Conservation (phyloP, 2,888 invertebrate genomes). For the Gymnosoma rotundatum region DNA sequence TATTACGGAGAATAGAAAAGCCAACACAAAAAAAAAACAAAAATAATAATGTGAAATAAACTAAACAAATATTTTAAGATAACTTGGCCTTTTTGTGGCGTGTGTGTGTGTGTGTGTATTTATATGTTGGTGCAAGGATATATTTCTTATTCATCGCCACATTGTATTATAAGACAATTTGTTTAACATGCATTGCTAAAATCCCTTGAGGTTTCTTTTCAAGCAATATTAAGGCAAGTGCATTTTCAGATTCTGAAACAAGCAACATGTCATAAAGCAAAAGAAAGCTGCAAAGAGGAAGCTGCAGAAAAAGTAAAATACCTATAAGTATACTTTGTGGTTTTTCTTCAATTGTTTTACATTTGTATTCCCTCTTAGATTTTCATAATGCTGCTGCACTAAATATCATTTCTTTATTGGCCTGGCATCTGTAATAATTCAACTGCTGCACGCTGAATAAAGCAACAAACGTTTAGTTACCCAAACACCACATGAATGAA, state of each 20-base stretch:
- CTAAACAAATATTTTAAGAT: slow-evolving; percentile 60
- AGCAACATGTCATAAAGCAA: neutral
- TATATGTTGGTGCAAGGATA: neutral
- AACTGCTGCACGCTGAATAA: slow-evolving; percentile 46
- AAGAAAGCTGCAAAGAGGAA: no score
- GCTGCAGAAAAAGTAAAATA: no score
- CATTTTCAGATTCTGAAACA: neutral
- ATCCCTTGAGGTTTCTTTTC: slow-evolving; percentile 53
- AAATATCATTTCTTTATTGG: slow-evolving; percentile 55
- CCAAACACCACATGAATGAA: slow-evolving; percentile 1
- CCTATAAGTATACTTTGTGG: slow-evolving; percentile 47
- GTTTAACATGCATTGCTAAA: slow-evolving; percentile 44
- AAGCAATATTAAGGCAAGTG: slow-evolving; percentile 5
- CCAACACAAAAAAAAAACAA: no score
- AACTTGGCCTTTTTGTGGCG: slow-evolving; percentile 41
- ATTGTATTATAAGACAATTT: slow-evolving; percentile 58
- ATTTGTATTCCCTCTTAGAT: slow-evolving; percentile 35
- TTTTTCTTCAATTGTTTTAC: slow-evolving; percentile 48
- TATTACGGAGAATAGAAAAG: slow-evolving; percentile 32
- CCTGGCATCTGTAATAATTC: slow-evolving; percentile 62
- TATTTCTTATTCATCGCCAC: slow-evolving; percentile 40
- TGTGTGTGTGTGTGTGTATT: neutral
- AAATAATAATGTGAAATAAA: slow-evolving; percentile 61
- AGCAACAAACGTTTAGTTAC: slow-evolving; percentile 31
- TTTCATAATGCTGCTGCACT: slow-evolving; percentile 53